Percentiles rank a stretch among this genome's conserved stretches.
phyloP scores from a whole-genome alignment of 2,888 invertebrate species.

The Acanthosepion esculentum region DNA sequence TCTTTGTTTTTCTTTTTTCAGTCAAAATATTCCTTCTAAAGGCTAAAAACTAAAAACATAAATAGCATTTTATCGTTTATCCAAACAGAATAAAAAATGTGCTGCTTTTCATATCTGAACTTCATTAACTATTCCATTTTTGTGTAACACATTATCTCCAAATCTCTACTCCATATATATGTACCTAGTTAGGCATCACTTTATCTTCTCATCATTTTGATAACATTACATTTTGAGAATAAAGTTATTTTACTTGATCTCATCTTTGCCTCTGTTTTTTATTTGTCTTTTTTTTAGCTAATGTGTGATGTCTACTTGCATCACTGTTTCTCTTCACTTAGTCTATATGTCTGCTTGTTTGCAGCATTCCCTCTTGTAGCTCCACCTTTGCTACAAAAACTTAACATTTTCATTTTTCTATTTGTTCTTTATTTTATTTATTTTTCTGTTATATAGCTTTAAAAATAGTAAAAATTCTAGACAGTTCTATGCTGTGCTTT shows the following conservation, averaged over 20 bases:
- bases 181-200: conserved; percentile 1
- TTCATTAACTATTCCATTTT: conserved; percentile 33
- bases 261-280: background rate
- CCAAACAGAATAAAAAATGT: background rate
- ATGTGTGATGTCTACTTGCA: background rate
- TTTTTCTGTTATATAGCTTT: background rate
- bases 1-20: background rate
- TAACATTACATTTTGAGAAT: conserved; percentile 33
- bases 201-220: conserved; percentile 23
- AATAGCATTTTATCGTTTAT: conserved; percentile 22
- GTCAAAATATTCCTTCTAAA: background rate
- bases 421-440: background rate
- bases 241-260: background rate
- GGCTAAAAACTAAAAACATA: background rate
- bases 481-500: background rate
- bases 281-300: too few relatives aligned
- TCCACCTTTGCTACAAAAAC: background rate
- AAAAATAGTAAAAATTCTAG: background rate
- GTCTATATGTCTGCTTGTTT: background rate
- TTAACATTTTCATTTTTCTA: background rate
- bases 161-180: background rate
- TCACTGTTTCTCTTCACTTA: background rate
- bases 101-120: conserved; percentile 17
- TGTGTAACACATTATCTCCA: background rate
- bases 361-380: background rate